These are phyloP conservation scores for Drosophila conformis DNA, from an alignment of 2,888 invertebrate genomes.

Conservation along the genomic window DNA sequence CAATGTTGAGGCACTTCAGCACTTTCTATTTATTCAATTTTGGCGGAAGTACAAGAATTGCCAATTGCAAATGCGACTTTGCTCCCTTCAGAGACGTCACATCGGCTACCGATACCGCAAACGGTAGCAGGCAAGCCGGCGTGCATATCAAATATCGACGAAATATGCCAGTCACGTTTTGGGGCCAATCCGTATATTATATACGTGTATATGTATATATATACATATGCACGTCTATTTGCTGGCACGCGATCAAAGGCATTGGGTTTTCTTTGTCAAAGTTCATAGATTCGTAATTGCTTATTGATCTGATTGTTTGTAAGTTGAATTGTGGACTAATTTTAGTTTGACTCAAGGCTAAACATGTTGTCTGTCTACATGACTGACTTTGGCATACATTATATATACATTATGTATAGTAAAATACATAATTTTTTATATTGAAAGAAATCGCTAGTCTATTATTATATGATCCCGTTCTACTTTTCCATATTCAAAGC, in stretches of 20 bases:
- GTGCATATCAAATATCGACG: conserved; percentile 32
- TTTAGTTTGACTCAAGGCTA: neutral
- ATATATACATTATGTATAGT: too few relatives aligned
- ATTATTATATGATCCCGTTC: neutral
- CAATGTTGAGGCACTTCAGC: neutral
- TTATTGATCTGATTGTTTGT: conserved; percentile 4
- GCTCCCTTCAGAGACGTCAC: conserved; percentile 19
- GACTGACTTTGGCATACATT: neutral
- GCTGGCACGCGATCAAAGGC: conserved; percentile 37
- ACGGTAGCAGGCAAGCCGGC: conserved; percentile 24
- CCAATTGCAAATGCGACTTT: conserved; percentile 13
- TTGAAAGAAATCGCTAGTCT: neutral
- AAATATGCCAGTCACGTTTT: conserved; percentile 66
- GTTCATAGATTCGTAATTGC: conserved; percentile 8
- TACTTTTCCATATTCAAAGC: neutral
- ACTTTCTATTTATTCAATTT: conserved; percentile 19
- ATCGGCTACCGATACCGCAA: conserved; percentile 30
- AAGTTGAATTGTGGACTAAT: neutral
- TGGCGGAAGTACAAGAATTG: conserved; percentile 29
- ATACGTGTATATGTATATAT: conserved; percentile 5
- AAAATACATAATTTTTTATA: neutral
- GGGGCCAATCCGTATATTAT: conserved; percentile 33
- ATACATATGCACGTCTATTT: too few relatives aligned
- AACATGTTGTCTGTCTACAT: neutral
- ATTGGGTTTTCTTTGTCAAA: conserved; percentile 19